Base-by-base conservation (phyloP, 2,888 invertebrate genomes). In the Alsophila aescularia region DNA sequence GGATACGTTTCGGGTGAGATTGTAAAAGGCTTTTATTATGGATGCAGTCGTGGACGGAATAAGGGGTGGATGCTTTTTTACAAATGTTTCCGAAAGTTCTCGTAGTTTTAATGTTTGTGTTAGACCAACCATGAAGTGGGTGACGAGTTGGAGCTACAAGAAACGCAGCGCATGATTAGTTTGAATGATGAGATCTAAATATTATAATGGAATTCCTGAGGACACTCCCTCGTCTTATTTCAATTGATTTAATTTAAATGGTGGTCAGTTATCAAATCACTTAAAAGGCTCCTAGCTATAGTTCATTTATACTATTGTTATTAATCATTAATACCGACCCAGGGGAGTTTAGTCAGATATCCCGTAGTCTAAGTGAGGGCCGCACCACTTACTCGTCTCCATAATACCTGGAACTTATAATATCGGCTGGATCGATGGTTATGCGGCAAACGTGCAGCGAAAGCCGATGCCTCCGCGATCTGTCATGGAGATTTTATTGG, bases 21-120 rank as follows among this genome's bases (percentile, higher is more conserved):
- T 43, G 58, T 45, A 21, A n/a, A n/a, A 37, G 41, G 32, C 34
- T 21, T 47, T 18, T 55, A 49, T 48, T 56, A 61, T 62, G 52
- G 57, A 51, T 52, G 55, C 51, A 61, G 44, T 39, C 48, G 54
- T 44, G 52, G 35, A 32, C 10, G 16, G 47, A 58, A 58, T 60
- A 43, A 15, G 29, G 24, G 4, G 2, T 12, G 8, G 16, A 53
- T 9, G 12, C 48, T 41, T 45, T 24, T 47, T 52, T 56, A 50
- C 34, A 49, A 39, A 44, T 18, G 40, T 40, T 14, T 10, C 4
- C 29, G n/a, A 2, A 43, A 31, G 18, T 32, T 9, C 31, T 16
- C 16, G 31, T 42, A 42, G 18, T 4, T 32, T 15, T 14, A 15
- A 9, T 15, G 15, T 35, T 29, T 13, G 12, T 32, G 13, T 32